A percentile compares a stretch with the other conserved stretches of the same genome.
Evolutionary conservation across 2,888 invertebrate species (phyloP).

Genomic region (Pollenia labialis): DNA sequence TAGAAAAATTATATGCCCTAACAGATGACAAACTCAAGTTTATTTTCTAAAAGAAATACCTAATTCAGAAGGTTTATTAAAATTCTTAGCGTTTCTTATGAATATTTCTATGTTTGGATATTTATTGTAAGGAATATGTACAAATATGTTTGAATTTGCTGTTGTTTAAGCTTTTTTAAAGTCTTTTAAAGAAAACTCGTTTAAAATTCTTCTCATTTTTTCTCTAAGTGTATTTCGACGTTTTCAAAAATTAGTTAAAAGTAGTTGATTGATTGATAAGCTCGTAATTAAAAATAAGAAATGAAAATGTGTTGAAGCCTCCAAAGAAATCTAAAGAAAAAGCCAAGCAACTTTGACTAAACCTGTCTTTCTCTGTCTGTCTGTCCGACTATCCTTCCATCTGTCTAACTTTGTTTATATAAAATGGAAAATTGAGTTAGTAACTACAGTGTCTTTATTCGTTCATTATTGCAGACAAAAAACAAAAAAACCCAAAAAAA

Average conservation of each 20-base stretch:
- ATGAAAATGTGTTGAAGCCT: slow-evolving; percentile 62
- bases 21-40: too few relatives aligned
- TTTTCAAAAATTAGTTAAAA: slow-evolving; percentile 55
- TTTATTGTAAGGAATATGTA: too few relatives aligned
- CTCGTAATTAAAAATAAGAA: slow-evolving; percentile 56
- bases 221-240: slow-evolving; percentile 29
- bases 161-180: too few relatives aligned
- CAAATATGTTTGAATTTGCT: too few relatives aligned
- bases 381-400: slow-evolving; percentile 41
- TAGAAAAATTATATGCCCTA: too few relatives aligned
- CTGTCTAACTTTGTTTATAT: slow-evolving; percentile 61
- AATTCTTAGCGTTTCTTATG: too few relatives aligned
- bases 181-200: too few relatives aligned
- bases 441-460: slow-evolving; percentile 65
- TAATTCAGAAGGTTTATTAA: too few relatives aligned
- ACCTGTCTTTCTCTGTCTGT: slow-evolving; percentile 5
- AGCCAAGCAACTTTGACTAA: slow-evolving; percentile 40
- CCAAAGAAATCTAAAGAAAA: slow-evolving; percentile 23
- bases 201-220: not conserved
- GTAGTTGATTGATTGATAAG: slow-evolving; percentile 72
- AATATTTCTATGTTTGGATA: too few relatives aligned
- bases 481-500: slow-evolving; percentile 23
- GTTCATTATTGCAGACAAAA: slow-evolving; percentile 23
- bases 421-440: slow-evolving; percentile 65
- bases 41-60: too few relatives aligned